Conservation (phyloP, 2,888 invertebrate species). For the Quadriops clusia region DNA sequence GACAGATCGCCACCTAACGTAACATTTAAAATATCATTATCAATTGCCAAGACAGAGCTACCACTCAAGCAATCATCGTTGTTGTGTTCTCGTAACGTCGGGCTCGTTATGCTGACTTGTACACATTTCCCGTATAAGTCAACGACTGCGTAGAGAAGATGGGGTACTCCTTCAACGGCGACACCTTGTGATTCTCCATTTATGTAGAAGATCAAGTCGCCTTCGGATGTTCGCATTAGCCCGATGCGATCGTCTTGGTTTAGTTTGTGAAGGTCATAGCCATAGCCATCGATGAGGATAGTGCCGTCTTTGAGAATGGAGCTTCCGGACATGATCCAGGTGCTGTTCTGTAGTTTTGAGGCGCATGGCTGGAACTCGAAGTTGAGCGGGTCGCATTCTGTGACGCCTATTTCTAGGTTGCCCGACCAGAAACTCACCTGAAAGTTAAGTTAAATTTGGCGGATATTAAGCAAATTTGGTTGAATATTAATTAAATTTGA, state of each 20-base stretch:
- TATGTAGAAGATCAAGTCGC: conserved; percentile 76
- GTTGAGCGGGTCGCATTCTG: conserved; percentile 54
- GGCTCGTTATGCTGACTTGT: conserved; percentile 53
- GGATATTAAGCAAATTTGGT: background rate
- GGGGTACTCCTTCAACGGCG: conserved; percentile 68
- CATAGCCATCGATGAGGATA: conserved; percentile 71
- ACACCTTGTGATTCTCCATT: conserved; percentile 83
- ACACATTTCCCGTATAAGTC: conserved; percentile 77
- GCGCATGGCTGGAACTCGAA: conserved; percentile 64
- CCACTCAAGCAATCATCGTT: conserved; percentile 38
- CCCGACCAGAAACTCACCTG: conserved; percentile 74
- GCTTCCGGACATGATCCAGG: conserved; percentile 86
- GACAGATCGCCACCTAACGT: conserved; percentile 35
- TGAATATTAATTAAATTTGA: too few species aligned
- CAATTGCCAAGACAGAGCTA: conserved; percentile 36
- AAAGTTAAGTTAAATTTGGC: conserved; percentile 8
- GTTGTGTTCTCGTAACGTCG: conserved; percentile 34
- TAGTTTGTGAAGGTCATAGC: conserved; percentile 70
- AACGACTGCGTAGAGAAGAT: conserved; percentile 61
- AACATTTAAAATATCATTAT: conserved; percentile 36
- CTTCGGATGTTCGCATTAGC: conserved; percentile 70
- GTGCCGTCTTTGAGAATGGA: conserved; percentile 77
- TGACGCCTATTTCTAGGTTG: conserved; percentile 64
- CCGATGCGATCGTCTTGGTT: conserved; percentile 75
- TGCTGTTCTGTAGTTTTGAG: conserved; percentile 64